A percentile compares a stretch with the other conserved stretches of the same genome.
These are phyloP conservation scores for Pocillopora damicornis DNA, from an alignment of 64 coral and sea anemone species.

Conservation along the genomic window DNA sequence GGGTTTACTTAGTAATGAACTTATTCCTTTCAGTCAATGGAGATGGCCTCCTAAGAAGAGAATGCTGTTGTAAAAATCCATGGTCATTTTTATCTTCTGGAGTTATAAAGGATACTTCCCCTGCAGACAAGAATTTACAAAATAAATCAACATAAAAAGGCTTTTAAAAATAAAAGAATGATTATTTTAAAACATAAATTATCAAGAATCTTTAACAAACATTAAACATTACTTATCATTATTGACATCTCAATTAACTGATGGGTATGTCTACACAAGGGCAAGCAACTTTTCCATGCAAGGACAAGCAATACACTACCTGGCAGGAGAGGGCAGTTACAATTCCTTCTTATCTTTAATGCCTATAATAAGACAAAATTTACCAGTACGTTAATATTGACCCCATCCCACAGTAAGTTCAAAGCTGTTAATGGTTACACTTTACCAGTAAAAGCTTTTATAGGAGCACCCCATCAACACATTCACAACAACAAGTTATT, in stretches of 20 bases:
- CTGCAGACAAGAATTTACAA: neutral
- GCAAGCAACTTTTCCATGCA: neutral
- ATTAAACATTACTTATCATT: too few relatives aligned
- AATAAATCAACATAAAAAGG: neutral
- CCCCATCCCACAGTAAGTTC: neutral
- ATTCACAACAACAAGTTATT: too few relatives aligned
- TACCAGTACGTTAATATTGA: neutral
- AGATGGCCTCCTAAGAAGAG: neutral
- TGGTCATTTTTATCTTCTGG: neutral
- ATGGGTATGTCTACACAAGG: neutral
- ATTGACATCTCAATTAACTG: too few relatives aligned
- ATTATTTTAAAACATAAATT: too few relatives aligned
- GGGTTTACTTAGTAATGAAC: neutral
- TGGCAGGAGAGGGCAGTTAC: slow-evolving; percentile 1
- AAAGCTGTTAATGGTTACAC: neutral
- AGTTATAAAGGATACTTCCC: neutral
- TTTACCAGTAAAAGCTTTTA: neutral
- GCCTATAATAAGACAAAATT: neutral
- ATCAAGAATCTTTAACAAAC: too few relatives aligned
- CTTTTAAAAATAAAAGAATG: too few relatives aligned
- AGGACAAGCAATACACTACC: neutral
- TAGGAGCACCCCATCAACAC: too few relatives aligned
- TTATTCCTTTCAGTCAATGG: neutral
- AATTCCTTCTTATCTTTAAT: neutral
- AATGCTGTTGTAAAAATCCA: neutral